A percentile compares a stretch with the other conserved stretches of the same genome.
Conservation (phyloP, 2,888 invertebrate species). For the Nephrotoma appendiculata region DNA sequence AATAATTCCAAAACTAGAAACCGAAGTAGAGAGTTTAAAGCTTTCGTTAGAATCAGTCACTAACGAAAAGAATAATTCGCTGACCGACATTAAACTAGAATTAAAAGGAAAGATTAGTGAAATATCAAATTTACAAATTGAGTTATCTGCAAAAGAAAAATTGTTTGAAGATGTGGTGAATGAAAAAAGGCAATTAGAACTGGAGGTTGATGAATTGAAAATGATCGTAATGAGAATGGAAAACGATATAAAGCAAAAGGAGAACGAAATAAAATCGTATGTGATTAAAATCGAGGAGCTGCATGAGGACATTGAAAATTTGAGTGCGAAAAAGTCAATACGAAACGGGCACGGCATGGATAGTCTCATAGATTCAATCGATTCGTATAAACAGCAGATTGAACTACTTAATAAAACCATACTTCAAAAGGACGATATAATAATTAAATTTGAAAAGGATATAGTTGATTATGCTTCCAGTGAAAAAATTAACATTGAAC, state of each 20-base stretch:
- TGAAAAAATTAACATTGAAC: neutral
- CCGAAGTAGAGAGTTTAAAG: conserved; percentile 11
- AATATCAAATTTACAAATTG: conserved; percentile 33
- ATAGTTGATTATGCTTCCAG: neutral
- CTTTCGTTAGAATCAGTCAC: conserved; percentile 9
- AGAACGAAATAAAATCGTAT: conserved; percentile 8
- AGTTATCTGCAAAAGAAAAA: conserved; percentile 14
- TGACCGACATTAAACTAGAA: conserved; percentile 35
- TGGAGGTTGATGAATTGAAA: conserved; percentile 34
- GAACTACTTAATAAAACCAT: conserved; percentile 20
- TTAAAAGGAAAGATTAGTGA: conserved; percentile 35
- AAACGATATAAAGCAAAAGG: conserved; percentile 14
- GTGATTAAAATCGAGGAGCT: conserved; percentile 7
- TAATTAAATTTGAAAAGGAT: conserved; percentile 21
- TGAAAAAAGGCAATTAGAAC: conserved; percentile 32
- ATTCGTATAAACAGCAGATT: conserved; percentile 12
- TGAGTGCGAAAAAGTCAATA: conserved; percentile 2
- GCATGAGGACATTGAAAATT: conserved; percentile 19
- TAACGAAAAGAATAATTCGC: conserved; percentile 32
- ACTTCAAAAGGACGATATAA: conserved; percentile 22
- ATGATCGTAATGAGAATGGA: conserved; percentile 16
- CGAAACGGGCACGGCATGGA: conserved; percentile 8
- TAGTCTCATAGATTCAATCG: conserved; percentile 5
- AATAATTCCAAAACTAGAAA: conserved; percentile 23
- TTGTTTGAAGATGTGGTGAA: conserved; percentile 19